Percentiles rank a stretch among this genome's conserved stretches.
Conservation (phyloP, 2,113 vertebrate species). For the Pampusana beccarii region DNA sequence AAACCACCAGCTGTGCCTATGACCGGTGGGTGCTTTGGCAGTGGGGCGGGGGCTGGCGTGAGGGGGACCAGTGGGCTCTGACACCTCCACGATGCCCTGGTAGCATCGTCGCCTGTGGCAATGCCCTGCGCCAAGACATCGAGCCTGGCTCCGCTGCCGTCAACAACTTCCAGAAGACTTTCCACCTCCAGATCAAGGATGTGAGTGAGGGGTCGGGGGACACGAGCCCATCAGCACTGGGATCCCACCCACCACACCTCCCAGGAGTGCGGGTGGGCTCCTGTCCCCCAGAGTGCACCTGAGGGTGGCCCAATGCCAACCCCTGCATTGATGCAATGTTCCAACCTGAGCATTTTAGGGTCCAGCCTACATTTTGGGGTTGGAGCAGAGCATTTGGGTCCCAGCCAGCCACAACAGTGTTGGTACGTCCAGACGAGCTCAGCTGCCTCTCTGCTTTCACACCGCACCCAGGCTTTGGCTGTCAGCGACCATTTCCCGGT, state of each 20-base stretch:
- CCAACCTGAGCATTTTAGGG: not conserved
- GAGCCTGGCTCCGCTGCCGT: not conserved
- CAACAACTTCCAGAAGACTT: conserved; percentile 17
- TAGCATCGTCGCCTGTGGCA: conserved; percentile 34
- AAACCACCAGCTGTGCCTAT: not conserved
- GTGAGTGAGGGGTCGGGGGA: not conserved
- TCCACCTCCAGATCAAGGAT: conserved; percentile 8
- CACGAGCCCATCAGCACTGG: rapidly evolving
- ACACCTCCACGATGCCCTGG: rapidly evolving
- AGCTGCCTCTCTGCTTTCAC: not conserved
- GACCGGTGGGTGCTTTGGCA: not conserved
- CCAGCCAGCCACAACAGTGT: rapidly evolving
- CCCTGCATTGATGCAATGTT: rapidly evolving
- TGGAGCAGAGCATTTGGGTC: rapidly evolving
- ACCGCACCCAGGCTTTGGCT: conserved; percentile 73
- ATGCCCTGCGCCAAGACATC: not conserved
- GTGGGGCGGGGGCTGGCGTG: rapidly evolving
- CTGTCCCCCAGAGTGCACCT: not conserved
- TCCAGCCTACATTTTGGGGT: not conserved
- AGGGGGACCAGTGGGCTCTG: rapidly evolving
- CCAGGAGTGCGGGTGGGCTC: rapidly evolving
- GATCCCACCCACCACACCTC: not conserved
- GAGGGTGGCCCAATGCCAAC: not conserved
- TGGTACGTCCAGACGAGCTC: not conserved
- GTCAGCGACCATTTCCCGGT: conserved; percentile 88